These are phyloP conservation scores for Lasioglossum oenotherae DNA, from an alignment of 2,888 invertebrate genomes.

Conservation along the genomic window DNA sequence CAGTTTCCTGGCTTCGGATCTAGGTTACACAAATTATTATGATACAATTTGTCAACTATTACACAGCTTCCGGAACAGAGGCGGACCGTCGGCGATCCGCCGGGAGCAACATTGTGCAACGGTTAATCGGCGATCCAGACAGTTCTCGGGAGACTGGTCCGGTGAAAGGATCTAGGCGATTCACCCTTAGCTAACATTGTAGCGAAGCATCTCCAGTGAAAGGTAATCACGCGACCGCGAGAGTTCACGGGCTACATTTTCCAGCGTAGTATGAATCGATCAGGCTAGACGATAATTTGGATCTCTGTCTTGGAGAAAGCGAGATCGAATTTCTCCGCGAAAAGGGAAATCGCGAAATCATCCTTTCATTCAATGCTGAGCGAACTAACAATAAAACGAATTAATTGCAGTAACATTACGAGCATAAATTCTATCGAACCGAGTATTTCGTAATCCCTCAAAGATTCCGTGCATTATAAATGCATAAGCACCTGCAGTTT, in stretches of 20 bases:
- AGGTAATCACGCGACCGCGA: slow-evolving; percentile 2
- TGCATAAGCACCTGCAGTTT: too few relatives aligned
- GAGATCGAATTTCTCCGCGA: not conserved
- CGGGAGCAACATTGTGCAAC: not conserved
- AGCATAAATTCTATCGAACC: too few relatives aligned
- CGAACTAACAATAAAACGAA: not conserved
- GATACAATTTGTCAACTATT: slow-evolving; percentile 3
- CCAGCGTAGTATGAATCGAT: not conserved
- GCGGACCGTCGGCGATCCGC: not conserved
- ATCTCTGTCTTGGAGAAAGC: not conserved
- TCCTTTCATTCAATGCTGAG: not conserved
- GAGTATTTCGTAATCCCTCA: too few relatives aligned
- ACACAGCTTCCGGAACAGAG: not conserved
- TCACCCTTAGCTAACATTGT: not conserved
- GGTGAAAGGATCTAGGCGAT: not conserved
- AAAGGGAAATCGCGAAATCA: not conserved
- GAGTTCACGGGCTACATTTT: not conserved
- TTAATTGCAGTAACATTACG: too few relatives aligned
- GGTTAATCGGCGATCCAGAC: not conserved
- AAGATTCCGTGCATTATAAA: too few relatives aligned
- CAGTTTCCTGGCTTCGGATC: not conserved
- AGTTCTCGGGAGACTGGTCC: not conserved
- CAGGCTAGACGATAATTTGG: not conserved
- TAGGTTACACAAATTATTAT: not conserved
- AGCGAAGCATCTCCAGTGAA: not conserved